phyloP scores from a whole-genome alignment of 2,113 vertebrate genomes.

The Lasiurus cinereus region DNA sequence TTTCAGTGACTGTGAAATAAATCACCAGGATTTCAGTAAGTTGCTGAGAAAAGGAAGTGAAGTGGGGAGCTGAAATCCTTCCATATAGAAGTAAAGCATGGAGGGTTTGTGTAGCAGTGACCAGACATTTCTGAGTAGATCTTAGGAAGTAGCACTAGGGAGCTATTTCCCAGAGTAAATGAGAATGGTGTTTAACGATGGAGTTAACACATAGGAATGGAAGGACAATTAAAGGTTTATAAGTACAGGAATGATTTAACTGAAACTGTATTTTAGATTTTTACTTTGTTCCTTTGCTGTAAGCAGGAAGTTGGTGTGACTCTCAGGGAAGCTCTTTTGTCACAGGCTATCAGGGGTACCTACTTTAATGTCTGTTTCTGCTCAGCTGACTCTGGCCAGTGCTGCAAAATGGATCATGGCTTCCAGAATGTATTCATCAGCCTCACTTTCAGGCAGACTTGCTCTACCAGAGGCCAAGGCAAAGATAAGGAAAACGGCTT shows the following conservation, averaged over 20 bases:
- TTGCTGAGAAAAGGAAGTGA: neutral
- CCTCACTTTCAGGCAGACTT: neutral
- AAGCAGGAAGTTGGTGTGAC: neutral
- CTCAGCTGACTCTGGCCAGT: neutral
- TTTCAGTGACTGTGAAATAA: constrained; percentile 7
- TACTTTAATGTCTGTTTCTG: neutral
- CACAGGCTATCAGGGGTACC: neutral
- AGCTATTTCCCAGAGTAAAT: neutral
- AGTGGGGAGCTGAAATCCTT: neutral
- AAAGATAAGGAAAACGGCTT: neutral
- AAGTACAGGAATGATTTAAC: neutral
- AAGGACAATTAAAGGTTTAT: neutral
- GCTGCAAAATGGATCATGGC: neutral
- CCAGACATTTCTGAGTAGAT: neutral
- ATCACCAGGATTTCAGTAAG: neutral
- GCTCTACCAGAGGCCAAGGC: neutral
- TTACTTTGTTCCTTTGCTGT: neutral
- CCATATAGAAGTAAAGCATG: neutral
- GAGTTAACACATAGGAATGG: neutral
- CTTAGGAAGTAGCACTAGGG: neutral
- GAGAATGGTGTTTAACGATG: neutral
- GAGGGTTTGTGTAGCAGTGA: neutral
- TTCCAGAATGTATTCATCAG: neutral
- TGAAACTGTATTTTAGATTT: neutral
- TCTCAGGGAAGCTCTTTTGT: neutral